phyloP scores from a whole-genome alignment of 2,888 invertebrate genomes.

The Cheilosia vulpina region DNA sequence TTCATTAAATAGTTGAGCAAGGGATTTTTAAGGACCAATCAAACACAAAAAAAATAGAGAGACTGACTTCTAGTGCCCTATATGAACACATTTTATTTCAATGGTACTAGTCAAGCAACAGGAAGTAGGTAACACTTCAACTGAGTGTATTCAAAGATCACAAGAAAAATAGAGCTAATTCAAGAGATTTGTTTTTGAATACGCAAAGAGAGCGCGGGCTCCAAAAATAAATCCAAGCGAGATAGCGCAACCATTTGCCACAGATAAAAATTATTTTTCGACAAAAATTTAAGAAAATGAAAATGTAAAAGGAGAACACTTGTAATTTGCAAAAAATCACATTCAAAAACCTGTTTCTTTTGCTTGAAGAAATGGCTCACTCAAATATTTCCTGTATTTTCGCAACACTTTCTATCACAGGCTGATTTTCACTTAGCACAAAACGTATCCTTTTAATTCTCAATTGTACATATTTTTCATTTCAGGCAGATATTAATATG shows the following conservation, averaged over 20 bases:
- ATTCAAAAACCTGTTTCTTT: background rate
- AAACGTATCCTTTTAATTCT: background rate
- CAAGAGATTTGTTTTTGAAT: conserved; percentile 24
- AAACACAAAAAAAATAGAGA: no score
- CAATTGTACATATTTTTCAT: background rate
- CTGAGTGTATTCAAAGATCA: conserved; percentile 62
- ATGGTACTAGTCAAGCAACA: background rate
- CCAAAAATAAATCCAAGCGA: conserved; percentile 73
- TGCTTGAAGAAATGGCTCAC: conserved; percentile 11
- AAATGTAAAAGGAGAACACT: conserved; percentile 23
- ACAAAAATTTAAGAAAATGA: conserved; percentile 1
- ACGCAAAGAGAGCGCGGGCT: conserved; percentile 45
- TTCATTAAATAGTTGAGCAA: no score
- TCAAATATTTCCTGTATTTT: conserved; percentile 24
- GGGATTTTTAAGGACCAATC: no score
- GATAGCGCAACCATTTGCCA: conserved; percentile 15
- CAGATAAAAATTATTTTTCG: conserved; percentile 19
- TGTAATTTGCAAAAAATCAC: conserved; percentile 8
- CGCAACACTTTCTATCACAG: background rate
- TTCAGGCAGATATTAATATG: background rate
- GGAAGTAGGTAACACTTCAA: conserved; percentile 31
- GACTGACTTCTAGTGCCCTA: no score
- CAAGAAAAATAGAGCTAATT: conserved; percentile 4
- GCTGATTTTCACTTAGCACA: background rate
- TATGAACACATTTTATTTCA: no score